Evolutionary conservation across 1,140 invertebrate genomes (phyloP).

Genomic region (Rhizoglyphus robini): DNA sequence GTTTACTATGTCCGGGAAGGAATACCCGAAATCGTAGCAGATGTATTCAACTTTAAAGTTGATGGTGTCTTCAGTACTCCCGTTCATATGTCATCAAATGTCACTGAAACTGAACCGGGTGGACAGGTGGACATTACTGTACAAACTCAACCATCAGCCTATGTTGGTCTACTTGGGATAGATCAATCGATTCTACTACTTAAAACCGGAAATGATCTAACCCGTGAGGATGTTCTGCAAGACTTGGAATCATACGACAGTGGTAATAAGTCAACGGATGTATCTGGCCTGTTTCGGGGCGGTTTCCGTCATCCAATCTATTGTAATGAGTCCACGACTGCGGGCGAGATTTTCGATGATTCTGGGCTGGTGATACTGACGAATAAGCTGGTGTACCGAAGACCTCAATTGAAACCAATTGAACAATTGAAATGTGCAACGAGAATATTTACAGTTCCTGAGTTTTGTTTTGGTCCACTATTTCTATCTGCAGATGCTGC

Average conservation of each 20-base stretch:
- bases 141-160: too few species aligned
- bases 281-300: constrained; percentile 23
- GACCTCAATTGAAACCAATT: too few species aligned
- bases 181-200: constrained; percentile 70
- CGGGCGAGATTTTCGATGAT: constrained; percentile 53
- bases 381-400: constrained; percentile 45
- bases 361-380: constrained; percentile 60
- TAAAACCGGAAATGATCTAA: constrained; percentile 48
- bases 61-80: constrained; percentile 74
- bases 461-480: too few species aligned
- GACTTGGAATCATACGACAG: constrained; percentile 52
- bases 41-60: constrained; percentile 62
- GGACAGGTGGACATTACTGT: too few species aligned
- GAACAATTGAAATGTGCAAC: too few species aligned
- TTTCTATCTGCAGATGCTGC: too few species aligned
- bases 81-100: constrained; percentile 43
- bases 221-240: constrained; percentile 38
- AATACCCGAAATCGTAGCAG: constrained; percentile 61
- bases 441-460: too few species aligned
- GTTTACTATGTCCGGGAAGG: constrained; percentile 40
- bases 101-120: constrained; percentile 50
- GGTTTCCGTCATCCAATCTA: constrained; percentile 24
- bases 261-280: constrained; percentile 27
- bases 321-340: constrained; percentile 42
- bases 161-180: too few species aligned